These are phyloP conservation scores for Dermatemys mawii DNA, from an alignment of 2,113 vertebrate genomes.

Conservation along the genomic window DNA sequence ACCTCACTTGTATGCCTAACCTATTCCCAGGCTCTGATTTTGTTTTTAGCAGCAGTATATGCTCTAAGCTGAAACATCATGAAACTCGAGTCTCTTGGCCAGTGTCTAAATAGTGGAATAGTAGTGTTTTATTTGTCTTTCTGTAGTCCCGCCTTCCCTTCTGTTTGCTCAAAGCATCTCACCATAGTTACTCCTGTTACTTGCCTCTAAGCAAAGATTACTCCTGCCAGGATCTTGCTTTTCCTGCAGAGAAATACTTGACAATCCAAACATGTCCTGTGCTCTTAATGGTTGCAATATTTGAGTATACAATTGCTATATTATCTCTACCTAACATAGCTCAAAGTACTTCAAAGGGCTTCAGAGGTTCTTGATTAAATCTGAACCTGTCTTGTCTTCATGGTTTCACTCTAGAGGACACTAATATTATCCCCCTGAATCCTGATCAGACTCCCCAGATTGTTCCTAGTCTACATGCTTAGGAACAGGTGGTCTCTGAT, in stretches of 20 bases:
- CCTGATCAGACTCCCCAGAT: neutral
- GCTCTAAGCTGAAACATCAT: slow-evolving; percentile 28
- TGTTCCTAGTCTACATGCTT: neutral
- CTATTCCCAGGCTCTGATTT: slow-evolving; percentile 28
- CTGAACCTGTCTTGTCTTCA: neutral
- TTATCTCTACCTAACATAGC: neutral
- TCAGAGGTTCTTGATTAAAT: neutral
- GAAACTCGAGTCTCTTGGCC: slow-evolving; percentile 29
- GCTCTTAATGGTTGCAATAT: neutral
- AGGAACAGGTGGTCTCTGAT: slow-evolving; percentile 3
- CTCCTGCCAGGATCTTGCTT: neutral
- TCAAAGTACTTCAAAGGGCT: neutral
- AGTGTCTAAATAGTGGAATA: slow-evolving; percentile 27
- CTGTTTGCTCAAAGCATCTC: slow-evolving; percentile 44
- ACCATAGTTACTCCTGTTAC: slow-evolving; percentile 31
- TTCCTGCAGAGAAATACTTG: neutral
- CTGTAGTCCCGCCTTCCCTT: neutral
- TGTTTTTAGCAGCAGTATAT: neutral
- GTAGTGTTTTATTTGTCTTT: slow-evolving; percentile 56
- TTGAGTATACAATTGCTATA: neutral
- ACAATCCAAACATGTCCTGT: neutral
- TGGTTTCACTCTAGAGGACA: fast-evolving
- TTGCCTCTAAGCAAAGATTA: neutral
- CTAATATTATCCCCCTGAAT: neutral
- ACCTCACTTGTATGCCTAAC: slow-evolving; percentile 41